Percentiles rank a stretch among this genome's conserved stretches.
phyloP scores from a whole-genome alignment of 1,140 invertebrate genomes.

The Dendrolimus punctatus region DNA sequence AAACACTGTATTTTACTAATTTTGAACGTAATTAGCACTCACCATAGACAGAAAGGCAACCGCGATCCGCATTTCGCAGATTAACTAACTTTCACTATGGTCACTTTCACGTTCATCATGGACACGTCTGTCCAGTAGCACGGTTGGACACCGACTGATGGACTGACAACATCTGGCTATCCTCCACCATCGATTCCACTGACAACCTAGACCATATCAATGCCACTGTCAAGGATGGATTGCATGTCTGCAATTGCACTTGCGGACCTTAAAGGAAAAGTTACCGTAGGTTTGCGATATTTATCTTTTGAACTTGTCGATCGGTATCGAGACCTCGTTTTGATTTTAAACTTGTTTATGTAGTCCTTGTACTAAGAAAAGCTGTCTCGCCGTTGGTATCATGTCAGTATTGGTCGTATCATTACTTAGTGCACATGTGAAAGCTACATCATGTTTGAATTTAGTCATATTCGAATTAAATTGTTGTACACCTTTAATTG shows the following conservation, averaged over 20 bases:
- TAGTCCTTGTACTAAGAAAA: no score
- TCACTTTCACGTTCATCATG: conserved; percentile 46
- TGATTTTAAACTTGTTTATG: not conserved
- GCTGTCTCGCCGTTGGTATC: no score
- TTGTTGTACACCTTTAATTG: no score
- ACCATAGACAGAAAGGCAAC: conserved; percentile 67
- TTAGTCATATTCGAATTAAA: no score
- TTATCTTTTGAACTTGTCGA: not conserved
- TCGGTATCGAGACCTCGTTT: not conserved
- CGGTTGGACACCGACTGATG: conserved; percentile 46
- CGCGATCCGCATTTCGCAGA: conserved; percentile 57
- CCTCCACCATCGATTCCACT: no score
- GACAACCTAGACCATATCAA: conserved; percentile 6
- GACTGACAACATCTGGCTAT: not conserved
- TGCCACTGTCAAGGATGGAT: conserved; percentile 48
- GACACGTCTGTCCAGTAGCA: conserved; percentile 29
- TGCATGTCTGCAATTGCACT: conserved; percentile 18
- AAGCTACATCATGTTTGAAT: no score
- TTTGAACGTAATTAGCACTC: conserved; percentile 58
- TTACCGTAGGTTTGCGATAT: conserved; percentile 17
- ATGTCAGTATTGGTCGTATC: no score
- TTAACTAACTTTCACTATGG: conserved; percentile 65
- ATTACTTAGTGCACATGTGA: no score
- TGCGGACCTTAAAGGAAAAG: conserved; percentile 23
- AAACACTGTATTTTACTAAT: conserved; percentile 10